Evolutionary conservation across 2,888 invertebrate species (phyloP).

Genomic region (Caenorhabditis angaria): DNA sequence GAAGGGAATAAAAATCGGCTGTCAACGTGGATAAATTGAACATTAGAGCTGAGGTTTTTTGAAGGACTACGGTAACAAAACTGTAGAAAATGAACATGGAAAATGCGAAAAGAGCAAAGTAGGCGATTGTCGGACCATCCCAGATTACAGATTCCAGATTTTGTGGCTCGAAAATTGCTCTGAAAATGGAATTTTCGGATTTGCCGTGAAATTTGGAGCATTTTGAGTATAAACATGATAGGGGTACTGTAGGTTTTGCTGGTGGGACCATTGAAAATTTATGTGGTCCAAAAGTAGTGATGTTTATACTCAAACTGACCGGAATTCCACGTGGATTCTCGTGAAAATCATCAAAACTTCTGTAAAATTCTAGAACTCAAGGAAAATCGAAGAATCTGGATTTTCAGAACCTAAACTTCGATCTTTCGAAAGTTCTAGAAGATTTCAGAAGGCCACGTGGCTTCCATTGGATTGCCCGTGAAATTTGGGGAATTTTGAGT

Average conservation of each 20-base stretch:
- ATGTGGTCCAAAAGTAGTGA: background rate
- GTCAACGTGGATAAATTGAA: slow-evolving; percentile 85
- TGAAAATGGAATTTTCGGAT: slow-evolving; percentile 71
- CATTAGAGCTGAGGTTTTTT: slow-evolving; percentile 81
- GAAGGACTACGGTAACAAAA: slow-evolving; percentile 80
- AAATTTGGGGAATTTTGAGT: too few species aligned
- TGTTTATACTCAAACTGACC: background rate
- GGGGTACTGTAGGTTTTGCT: background rate
- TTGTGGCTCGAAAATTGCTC: slow-evolving; percentile 78
- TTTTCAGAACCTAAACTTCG: too few species aligned
- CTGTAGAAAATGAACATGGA: slow-evolving; percentile 79
- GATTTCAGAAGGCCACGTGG: too few species aligned
- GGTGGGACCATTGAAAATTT: background rate
- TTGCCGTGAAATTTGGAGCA: background rate
- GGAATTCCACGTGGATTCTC: background rate
- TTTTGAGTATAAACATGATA: slow-evolving; percentile 1
- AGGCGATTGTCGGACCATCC: slow-evolving; percentile 73
- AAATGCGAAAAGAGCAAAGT: slow-evolving; percentile 77
- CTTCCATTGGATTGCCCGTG: too few species aligned
- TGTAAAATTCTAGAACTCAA: background rate
- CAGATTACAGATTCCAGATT: slow-evolving; percentile 80
- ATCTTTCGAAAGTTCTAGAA: too few species aligned
- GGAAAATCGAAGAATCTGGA: too few species aligned
- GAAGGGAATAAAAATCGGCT: slow-evolving; percentile 85
- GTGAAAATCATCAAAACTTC: background rate